Evolutionary conservation across 2,113 vertebrate genomes (phyloP).

Genomic region (Cervus canadensis): DNA sequence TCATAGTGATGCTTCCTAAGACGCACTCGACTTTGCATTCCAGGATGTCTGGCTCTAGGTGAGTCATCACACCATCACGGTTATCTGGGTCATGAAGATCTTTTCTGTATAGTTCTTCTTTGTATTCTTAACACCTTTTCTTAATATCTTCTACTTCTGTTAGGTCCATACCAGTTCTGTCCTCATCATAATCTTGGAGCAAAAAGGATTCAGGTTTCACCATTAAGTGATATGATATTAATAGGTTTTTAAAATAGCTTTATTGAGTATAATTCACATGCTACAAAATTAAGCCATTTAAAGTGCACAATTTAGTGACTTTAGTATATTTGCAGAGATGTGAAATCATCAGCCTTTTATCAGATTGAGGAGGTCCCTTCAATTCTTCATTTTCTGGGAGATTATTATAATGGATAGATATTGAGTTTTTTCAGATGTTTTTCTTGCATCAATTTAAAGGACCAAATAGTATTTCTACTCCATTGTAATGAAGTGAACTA

Average conservation of each 20-base stretch:
- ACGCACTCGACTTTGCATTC: not conserved
- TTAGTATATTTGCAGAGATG: not conserved
- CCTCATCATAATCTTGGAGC: not conserved
- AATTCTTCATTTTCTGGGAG: not conserved
- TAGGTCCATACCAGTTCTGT: not conserved
- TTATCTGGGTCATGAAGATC: not conserved
- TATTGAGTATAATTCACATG: not conserved
- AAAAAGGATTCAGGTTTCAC: not conserved
- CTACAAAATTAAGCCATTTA: not conserved
- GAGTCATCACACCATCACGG: not conserved
- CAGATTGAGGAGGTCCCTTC: not conserved
- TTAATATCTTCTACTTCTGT: not conserved
- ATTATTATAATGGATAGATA: not conserved
- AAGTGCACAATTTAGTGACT: not conserved
- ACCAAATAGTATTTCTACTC: not conserved
- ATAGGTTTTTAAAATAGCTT: not conserved
- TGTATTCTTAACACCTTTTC: not conserved
- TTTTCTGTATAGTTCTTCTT: not conserved
- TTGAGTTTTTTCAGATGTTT: not conserved
- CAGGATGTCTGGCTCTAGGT: not conserved
- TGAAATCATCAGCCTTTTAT: not conserved
- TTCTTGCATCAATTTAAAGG: not conserved
- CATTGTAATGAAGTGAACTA: not conserved
- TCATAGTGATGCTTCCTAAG: not conserved
- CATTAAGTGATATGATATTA: not conserved